Percentiles rank a stretch among this genome's conserved stretches.
Evolutionary conservation across 1,140 invertebrate genomes (phyloP).

Genomic region (Sitodiplosis mosellana): DNA sequence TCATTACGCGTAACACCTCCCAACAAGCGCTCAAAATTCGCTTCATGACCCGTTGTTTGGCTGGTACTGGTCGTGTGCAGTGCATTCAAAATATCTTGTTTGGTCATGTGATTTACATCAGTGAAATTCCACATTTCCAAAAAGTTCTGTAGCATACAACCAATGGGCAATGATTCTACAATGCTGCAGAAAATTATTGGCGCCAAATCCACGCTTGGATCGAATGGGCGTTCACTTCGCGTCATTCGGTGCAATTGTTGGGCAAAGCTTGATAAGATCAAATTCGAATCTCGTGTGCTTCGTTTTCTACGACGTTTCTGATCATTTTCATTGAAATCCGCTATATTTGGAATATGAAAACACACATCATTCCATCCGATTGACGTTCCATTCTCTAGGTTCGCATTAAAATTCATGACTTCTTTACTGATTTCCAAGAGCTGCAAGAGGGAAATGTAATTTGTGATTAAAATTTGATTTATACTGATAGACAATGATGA

Average conservation of each 20-base stretch:
- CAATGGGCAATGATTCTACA: constrained; percentile 31
- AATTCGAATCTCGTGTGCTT: constrained; percentile 10
- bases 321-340: constrained; percentile 3
- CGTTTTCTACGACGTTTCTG: constrained; percentile 9
- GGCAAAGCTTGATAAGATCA: constrained; percentile 10
- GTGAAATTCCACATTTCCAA: constrained; percentile 52
- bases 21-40: constrained; percentile 42
- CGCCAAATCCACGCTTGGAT: constrained; percentile 32
- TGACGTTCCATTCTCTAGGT: constrained; percentile 9
- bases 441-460: background rate
- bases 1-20: constrained; percentile 38
- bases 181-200: constrained; percentile 35
- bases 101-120: constrained; percentile 33
- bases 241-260: constrained; percentile 14
- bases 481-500: too few species aligned
- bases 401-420: constrained; percentile 2
- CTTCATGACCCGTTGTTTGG: constrained; percentile 39
- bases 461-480: background rate
- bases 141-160: constrained; percentile 43
- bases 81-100: constrained; percentile 37
- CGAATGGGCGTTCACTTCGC: constrained; percentile 18
- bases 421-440: background rate
- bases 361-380: constrained; percentile 40
- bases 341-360: constrained; percentile 32
- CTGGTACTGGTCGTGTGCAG: constrained; percentile 39